These are phyloP conservation scores for Strix uralensis DNA, from an alignment of 2,113 vertebrate genomes.

Conservation along the genomic window DNA sequence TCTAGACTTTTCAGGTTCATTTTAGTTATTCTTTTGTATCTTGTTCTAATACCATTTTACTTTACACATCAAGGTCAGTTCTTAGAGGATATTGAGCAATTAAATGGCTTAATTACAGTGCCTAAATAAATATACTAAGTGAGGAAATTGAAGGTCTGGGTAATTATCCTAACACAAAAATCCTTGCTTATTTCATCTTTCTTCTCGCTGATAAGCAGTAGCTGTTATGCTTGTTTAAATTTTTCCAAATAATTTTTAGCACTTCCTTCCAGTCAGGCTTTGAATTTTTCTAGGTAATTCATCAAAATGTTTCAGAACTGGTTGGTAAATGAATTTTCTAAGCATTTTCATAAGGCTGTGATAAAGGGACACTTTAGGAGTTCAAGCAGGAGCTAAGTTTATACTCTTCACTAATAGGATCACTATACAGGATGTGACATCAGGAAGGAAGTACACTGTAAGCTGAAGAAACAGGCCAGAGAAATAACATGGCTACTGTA, in stretches of 20 bases:
- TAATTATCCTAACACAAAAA: background rate
- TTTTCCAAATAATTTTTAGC: background rate
- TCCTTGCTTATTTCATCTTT: background rate
- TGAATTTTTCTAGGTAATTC: background rate
- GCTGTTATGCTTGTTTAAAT: background rate
- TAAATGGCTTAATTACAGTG: slow-evolving; percentile 2
- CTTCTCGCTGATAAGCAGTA: background rate
- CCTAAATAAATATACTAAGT: slow-evolving; percentile 10
- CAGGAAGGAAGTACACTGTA: background rate
- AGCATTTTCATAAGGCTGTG: background rate
- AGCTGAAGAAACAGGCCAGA: background rate
- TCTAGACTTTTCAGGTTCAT: background rate
- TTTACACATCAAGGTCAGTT: background rate
- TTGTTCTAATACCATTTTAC: background rate
- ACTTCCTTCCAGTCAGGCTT: background rate
- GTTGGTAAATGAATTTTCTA: background rate
- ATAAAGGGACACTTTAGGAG: background rate
- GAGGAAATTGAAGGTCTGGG: background rate
- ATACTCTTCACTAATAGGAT: background rate
- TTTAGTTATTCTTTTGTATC: background rate
- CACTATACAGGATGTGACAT: background rate
- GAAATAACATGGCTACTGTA: background rate
- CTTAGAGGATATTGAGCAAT: background rate
- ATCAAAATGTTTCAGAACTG: background rate
- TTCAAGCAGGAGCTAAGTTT: background rate